phyloP scores from a whole-genome alignment of 2,797 vertebrate genomes.

The Cetoscarus ocellatus region DNA sequence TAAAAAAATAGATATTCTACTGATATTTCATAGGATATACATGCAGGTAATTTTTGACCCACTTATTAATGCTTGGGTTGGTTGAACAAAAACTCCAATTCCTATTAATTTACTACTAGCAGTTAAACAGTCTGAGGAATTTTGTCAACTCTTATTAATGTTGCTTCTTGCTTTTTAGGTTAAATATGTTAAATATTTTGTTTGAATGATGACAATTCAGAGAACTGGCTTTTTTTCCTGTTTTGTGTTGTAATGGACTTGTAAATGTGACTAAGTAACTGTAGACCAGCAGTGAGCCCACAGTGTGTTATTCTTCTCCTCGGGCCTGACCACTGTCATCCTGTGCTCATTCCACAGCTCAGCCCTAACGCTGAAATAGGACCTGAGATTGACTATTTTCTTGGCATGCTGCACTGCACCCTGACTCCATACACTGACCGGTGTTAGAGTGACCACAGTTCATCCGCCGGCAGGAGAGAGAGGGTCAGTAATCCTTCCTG shows the following conservation, averaged over 20 bases:
- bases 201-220: no score
- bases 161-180: no score
- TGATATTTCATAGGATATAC: no score
- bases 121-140: no score
- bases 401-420: conserved; percentile 55
- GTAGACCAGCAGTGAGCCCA: conserved; percentile 31
- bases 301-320: conserved; percentile 32
- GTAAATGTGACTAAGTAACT: conserved; percentile 19
- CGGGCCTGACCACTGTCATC: conserved; percentile 46
- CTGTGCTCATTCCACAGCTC: conserved; percentile 48
- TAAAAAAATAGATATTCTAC: no score
- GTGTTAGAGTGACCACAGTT: conserved; percentile 56
- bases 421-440: conserved; percentile 49
- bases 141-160: no score
- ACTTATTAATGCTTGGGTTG: no score
- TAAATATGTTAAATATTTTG: no score
- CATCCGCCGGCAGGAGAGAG: conserved; percentile 51
- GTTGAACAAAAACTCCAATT: no score
- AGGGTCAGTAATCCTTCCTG: conserved; percentile 61
- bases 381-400: conserved; percentile 65
- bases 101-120: no score
- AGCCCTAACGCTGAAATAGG: conserved; percentile 61
- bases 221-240: no score
- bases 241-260: neutral
- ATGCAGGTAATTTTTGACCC: no score